These are phyloP conservation scores for Astropecten irregularis DNA, from an alignment of 53 echinoderm and acorn worm genomes.

Conservation along the genomic window DNA sequence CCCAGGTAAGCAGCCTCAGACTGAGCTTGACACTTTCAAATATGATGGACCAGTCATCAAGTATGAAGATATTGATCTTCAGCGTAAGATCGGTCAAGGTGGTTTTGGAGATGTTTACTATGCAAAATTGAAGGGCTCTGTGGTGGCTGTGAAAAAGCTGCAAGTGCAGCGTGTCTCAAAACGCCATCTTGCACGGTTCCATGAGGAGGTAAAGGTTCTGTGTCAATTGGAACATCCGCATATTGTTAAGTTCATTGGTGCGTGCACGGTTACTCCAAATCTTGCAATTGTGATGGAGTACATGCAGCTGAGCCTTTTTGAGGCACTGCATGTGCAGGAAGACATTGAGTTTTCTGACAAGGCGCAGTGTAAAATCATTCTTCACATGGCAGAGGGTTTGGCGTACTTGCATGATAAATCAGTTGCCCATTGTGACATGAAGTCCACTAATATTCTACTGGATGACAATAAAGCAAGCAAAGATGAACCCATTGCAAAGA, in stretches of 20 bases:
- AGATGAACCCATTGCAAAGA: conserved; percentile 48
- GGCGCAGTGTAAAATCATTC: conserved; percentile 41
- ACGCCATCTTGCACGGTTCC: conserved; percentile 46
- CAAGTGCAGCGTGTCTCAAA: conserved; percentile 55
- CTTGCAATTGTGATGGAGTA: conserved; percentile 69
- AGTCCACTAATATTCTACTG: conserved; percentile 60
- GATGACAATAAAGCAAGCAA: neutral
- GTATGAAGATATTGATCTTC: conserved; percentile 45
- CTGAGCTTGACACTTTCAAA: neutral
- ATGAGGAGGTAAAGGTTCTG: conserved; percentile 51
- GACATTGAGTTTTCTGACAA: neutral
- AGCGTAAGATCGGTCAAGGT: conserved; percentile 62
- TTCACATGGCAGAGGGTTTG: conserved; percentile 50
- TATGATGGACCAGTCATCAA: conserved; percentile 47
- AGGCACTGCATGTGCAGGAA: conserved; percentile 53
- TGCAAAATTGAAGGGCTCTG: conserved; percentile 35
- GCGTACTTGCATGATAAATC: conserved; percentile 36
- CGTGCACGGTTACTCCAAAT: conserved; percentile 57
- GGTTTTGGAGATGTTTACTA: conserved; percentile 68
- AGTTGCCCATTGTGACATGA: conserved; percentile 70
- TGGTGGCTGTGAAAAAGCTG: conserved; percentile 66
- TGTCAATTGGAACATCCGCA: conserved; percentile 51
- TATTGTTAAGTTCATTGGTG: conserved; percentile 67
- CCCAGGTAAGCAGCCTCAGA: neutral
- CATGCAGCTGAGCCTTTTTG: conserved; percentile 67